Base-by-base conservation (phyloP, 1,140 invertebrate genomes). In the Plutomurus gul region DNA sequence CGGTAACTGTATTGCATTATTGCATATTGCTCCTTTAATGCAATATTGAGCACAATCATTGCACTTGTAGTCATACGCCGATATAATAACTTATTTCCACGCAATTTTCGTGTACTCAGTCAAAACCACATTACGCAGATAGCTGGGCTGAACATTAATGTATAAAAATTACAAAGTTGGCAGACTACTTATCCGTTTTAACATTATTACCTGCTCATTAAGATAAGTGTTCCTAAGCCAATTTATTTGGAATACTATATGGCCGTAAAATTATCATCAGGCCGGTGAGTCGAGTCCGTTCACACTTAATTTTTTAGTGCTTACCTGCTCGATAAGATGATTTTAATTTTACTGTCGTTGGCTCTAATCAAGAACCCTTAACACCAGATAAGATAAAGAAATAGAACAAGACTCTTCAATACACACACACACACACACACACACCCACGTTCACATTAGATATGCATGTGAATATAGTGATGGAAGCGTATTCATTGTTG, bases 191-290 rank as follows among this genome's bases (percentile, higher is more conserved):
- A 72, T 72, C 36, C 7, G 40, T 40, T 72, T 72, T 72, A 46
- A 11, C 70, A 40, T 16, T 39, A 72, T 72, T 72, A 37, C 70
- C 40, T 27, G 18, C 70, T 72, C 37, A 72, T 72, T 72, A 72
- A 72, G 70, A 72, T 72, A 72, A 72, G 70, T 72, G 37, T 72
- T 72, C 70, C 36, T 20, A 40, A 46, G 33, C 25, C 36, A 13
- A 40, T 20, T 18, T 39, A 72, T 72, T n/a, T n/a, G n/a, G 40
- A 43, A 72, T 43, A 20, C 70, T 40, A 72, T 72, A n/a, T n/a
- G n/a, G n/a, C n/a, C n/a, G n/a, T 72, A 72, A 72, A 72, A 72
- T 72, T 72, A 72, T 72, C 70, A 22, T 39, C 36, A 13, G 25
- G 40, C 40, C 8, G n/a, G 36, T 43, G 30, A 16, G 73, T 22